phyloP scores from a whole-genome alignment of 2,797 vertebrate species.

The Bradypodion pumilum region DNA sequence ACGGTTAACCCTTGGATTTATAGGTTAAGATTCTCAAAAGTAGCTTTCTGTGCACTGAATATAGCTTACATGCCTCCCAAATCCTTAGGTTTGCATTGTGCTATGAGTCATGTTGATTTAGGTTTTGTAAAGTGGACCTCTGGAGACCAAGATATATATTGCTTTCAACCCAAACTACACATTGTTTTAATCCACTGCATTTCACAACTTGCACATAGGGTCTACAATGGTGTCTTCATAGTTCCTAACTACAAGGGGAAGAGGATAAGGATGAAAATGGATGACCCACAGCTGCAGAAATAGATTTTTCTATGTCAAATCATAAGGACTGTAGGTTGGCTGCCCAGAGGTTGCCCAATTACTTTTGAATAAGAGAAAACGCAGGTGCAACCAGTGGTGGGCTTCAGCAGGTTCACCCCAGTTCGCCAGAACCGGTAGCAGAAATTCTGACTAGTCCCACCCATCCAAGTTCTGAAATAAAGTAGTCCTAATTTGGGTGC shows the following conservation, averaged over 20 bases:
- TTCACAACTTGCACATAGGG: not conserved
- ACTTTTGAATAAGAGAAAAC: not conserved
- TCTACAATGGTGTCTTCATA: not conserved
- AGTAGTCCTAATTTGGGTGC: no score
- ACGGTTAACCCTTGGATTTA: no score
- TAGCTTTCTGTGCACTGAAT: not conserved
- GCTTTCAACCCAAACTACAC: no score
- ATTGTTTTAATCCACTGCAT: not conserved
- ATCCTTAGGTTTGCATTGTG: not conserved
- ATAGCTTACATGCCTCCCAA: not conserved
- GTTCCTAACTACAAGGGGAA: not conserved
- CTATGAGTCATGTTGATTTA: conserved; percentile 1
- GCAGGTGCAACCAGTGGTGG: no score
- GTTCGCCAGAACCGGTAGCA: no score
- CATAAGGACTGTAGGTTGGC: not conserved
- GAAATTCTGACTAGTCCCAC: no score
- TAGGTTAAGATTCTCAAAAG: not conserved
- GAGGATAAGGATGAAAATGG: not conserved
- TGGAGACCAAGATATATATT: not conserved
- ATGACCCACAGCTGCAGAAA: not conserved
- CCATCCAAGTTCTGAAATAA: no score
- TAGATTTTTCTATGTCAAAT: not conserved
- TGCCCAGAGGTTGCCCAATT: not conserved
- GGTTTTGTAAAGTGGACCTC: not conserved
- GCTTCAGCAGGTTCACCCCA: no score